Evolutionary conservation across 2,113 vertebrate species (phyloP).

Genomic region (Oncorhynchus kisutch): DNA sequence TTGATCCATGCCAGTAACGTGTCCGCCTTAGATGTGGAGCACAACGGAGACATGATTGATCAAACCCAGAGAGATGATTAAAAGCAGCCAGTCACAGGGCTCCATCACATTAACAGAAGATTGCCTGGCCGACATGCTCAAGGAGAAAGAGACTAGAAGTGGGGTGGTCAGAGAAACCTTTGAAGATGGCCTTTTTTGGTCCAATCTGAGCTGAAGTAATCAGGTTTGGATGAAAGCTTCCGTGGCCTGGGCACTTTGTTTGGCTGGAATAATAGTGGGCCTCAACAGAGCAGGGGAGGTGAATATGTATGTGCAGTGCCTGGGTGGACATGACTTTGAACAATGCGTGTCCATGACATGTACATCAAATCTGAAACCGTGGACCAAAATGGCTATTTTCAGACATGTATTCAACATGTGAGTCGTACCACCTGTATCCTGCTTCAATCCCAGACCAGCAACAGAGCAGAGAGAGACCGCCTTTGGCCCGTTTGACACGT

Average conservation of each 20-base stretch:
- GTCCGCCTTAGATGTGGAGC: constrained; percentile 45
- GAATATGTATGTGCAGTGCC: too few species aligned
- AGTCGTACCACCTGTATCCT: too few species aligned
- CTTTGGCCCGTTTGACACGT: too few species aligned
- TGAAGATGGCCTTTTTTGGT: background rate
- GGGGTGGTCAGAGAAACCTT: constrained; percentile 18
- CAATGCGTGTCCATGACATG: too few species aligned
- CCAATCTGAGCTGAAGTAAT: constrained; percentile 32
- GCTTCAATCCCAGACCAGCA: constrained; percentile 22
- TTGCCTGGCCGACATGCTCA: too few species aligned
- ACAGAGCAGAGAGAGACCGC: constrained; percentile 28
- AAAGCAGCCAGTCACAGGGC: constrained; percentile 64
- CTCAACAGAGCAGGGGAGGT: constrained; percentile 49
- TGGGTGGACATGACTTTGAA: too few species aligned
- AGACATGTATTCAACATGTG: too few species aligned
- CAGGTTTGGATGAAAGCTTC: constrained; percentile 67
- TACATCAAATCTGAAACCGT: too few species aligned
- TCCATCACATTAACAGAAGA: constrained; percentile 65
- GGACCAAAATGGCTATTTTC: too few species aligned
- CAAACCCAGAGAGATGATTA: constrained; percentile 75
- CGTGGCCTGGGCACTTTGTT: constrained; percentile 60
- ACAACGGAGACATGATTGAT: constrained; percentile 66
- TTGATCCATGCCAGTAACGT: constrained; percentile 63
- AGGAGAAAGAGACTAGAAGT: too few species aligned
- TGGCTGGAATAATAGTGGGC: constrained; percentile 64